Evolutionary conservation across 2,888 invertebrate species (phyloP).

Genomic region (Papilio demoleus): DNA sequence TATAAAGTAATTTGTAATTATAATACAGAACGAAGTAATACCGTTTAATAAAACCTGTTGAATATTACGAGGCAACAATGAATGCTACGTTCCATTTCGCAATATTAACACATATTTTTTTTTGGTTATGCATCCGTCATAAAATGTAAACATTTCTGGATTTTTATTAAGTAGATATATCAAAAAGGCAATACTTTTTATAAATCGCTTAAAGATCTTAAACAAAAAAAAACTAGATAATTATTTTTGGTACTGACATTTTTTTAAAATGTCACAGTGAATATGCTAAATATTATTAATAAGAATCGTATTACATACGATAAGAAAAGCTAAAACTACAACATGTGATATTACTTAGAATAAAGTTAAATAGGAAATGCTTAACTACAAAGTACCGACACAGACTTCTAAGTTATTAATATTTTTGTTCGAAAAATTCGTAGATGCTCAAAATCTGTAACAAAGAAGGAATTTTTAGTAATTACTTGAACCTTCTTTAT

Average conservation of each 20-base stretch:
- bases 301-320: constrained; percentile 3
- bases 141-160: too few species aligned
- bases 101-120: too few species aligned
- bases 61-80: too few species aligned
- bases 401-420: constrained; percentile 2
- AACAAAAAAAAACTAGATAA: background rate
- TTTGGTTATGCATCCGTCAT: too few species aligned
- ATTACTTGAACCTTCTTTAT: too few species aligned
- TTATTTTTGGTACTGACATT: background rate
- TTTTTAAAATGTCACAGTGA: background rate
- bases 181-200: constrained; percentile 3
- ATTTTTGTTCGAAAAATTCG: background rate
- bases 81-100: too few species aligned
- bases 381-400: constrained; percentile 19
- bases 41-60: too few species aligned
- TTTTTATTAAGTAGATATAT: too few species aligned
- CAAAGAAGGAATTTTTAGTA: background rate
- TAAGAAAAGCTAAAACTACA: background rate
- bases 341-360: constrained; percentile 10
- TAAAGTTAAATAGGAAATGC: constrained; percentile 6
- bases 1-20: too few species aligned
- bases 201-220: background rate
- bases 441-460: constrained; percentile 2
- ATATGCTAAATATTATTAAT: background rate
- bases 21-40: too few species aligned